phyloP scores from a whole-genome alignment of 2,888 invertebrate genomes.

The Steinernema scapterisci region DNA sequence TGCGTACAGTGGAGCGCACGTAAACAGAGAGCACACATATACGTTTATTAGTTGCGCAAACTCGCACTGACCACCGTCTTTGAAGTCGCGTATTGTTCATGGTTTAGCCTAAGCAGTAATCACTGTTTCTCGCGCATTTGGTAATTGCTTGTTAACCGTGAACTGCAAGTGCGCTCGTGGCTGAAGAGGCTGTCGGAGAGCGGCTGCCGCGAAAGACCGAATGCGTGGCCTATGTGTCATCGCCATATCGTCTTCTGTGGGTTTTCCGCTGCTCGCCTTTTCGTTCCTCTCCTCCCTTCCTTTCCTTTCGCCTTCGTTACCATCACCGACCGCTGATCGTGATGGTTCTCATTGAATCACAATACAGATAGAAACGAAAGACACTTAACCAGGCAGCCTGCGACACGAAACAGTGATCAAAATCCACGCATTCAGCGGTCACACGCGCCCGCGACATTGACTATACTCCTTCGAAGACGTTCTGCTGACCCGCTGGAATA shows the following conservation, averaged over 20 bases:
- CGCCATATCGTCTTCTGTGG: slow-evolving; percentile 25
- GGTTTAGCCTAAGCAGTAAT: no score
- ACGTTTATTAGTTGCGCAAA: neutral
- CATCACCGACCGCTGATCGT: slow-evolving; percentile 25
- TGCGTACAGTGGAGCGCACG: neutral
- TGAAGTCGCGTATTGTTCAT: no score
- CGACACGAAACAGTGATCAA: slow-evolving; percentile 24
- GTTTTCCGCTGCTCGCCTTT: slow-evolving; percentile 3
- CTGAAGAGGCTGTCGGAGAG: slow-evolving; percentile 1
- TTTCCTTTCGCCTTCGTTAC: slow-evolving; percentile 29
- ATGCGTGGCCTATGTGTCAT: slow-evolving; percentile 21
- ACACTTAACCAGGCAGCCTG: slow-evolving; percentile 30
- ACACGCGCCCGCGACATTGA: slow-evolving; percentile 30
- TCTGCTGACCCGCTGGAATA: neutral
- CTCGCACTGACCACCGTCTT: no score
- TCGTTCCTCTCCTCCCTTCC: neutral
- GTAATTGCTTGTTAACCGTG: neutral
- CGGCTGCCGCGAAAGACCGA: slow-evolving; percentile 3
- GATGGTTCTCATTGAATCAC: slow-evolving; percentile 29
- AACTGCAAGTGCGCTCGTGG: no score
- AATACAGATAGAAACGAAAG: slow-evolving; percentile 31
- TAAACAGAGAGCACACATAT: neutral
- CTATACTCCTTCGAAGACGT: slow-evolving; percentile 28
- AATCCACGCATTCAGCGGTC: slow-evolving; percentile 29
- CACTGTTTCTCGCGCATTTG: no score